Conservation (phyloP, 2,888 invertebrate genomes). For the Sarcophaga carnaria region DNA sequence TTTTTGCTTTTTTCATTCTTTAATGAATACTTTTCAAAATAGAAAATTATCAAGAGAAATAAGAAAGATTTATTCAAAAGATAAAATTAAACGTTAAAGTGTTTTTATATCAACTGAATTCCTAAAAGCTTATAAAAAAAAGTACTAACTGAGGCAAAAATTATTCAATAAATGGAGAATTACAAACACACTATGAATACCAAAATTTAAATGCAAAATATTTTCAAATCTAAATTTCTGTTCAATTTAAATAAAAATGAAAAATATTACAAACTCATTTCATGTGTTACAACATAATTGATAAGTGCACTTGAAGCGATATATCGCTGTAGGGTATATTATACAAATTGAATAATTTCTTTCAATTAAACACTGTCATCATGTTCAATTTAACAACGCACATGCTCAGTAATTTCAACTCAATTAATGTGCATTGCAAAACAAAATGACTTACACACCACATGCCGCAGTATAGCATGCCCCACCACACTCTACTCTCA, state of each 20-base stretch:
- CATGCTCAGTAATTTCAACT: constrained; percentile 69
- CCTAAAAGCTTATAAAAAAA: background rate
- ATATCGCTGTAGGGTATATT: constrained; percentile 36
- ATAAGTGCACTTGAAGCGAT: background rate
- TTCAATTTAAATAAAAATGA: background rate
- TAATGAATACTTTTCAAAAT: constrained; percentile 43
- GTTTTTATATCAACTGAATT: background rate
- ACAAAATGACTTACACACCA: constrained; percentile 61
- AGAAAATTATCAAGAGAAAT: constrained; percentile 28
- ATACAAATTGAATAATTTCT: constrained; percentile 64
- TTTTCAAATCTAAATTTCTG: background rate
- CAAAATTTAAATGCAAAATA: too few species aligned
- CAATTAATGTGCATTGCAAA: constrained; percentile 70
- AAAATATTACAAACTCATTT: background rate
- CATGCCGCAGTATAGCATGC: constrained; percentile 10
- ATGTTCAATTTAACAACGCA: constrained; percentile 69
- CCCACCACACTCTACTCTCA: constrained; percentile 17
- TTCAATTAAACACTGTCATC: constrained; percentile 69
- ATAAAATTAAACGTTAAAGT: constrained; percentile 13
- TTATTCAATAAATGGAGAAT: too few species aligned
- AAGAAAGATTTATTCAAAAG: constrained; percentile 51
- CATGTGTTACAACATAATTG: background rate
- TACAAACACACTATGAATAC: too few species aligned
- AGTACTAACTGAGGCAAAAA: too few species aligned
- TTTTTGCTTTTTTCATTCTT: background rate